phyloP scores from a whole-genome alignment of 1,140 invertebrate species.

The Propsilocerus akamusi region DNA sequence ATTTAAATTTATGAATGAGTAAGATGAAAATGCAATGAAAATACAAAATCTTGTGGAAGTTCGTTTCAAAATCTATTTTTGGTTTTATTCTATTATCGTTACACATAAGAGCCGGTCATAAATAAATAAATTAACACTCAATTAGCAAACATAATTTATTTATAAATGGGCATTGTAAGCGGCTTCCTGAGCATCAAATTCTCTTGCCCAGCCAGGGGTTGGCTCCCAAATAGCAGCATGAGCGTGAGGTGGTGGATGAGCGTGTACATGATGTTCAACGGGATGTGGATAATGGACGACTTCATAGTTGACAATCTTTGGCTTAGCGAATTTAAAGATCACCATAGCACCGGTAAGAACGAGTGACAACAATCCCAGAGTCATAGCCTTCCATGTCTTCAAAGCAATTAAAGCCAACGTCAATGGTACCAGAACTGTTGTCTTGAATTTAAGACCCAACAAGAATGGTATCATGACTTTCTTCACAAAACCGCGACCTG shows the following conservation, averaged over 20 bases:
- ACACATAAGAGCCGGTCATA: too few species aligned
- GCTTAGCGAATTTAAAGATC: slow-evolving; percentile 68
- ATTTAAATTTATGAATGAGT: too few species aligned
- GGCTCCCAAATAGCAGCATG: slow-evolving; percentile 24
- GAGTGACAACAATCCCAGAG: slow-evolving; percentile 61
- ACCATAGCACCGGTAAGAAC: slow-evolving; percentile 62
- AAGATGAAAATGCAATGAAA: too few species aligned
- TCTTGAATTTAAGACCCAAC: slow-evolving; percentile 66
- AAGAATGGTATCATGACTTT: slow-evolving; percentile 69
- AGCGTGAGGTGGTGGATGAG: slow-evolving; percentile 29
- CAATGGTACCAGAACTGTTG: slow-evolving; percentile 57
- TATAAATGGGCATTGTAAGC: slow-evolving; percentile 37
- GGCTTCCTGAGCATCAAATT: slow-evolving; percentile 37
- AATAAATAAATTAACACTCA: too few species aligned
- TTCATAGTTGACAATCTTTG: slow-evolving; percentile 61
- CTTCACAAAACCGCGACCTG: slow-evolving; percentile 60
- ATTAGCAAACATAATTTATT: too few species aligned
- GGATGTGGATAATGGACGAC: slow-evolving; percentile 65
- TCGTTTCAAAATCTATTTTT: too few species aligned
- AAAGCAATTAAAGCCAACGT: slow-evolving; percentile 62
- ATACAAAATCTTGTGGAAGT: too few species aligned
- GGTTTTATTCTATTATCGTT: too few species aligned
- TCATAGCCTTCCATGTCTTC: slow-evolving; percentile 74
- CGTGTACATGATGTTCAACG: slow-evolving; percentile 19
- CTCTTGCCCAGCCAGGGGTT: slow-evolving; percentile 33